These are phyloP conservation scores for Cetonia aurata DNA, from an alignment of 2,888 invertebrate species.

Conservation along the genomic window DNA sequence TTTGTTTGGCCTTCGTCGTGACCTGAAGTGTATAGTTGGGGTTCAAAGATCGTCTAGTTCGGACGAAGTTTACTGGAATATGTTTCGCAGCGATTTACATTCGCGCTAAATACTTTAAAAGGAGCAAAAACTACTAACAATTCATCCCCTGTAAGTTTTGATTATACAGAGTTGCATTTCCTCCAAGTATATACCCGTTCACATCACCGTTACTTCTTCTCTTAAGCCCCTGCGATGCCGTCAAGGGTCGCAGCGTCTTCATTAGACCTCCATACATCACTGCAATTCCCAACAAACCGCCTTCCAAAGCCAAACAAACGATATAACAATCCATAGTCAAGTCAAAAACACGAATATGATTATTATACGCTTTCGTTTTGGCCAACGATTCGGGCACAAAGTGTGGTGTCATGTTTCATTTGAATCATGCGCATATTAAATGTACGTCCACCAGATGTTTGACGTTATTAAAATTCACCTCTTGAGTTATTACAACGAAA, in stretches of 20 bases:
- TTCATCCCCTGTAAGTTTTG: not conserved
- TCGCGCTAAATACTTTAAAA: not conserved
- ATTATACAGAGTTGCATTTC: not conserved
- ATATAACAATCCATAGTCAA: conserved; percentile 10
- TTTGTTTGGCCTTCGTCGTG: conserved; percentile 1
- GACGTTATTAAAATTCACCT: conserved; percentile 36
- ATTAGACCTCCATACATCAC: conserved; percentile 52
- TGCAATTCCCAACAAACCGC: conserved; percentile 46
- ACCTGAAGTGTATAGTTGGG: not conserved
- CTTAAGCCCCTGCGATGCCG: conserved; percentile 15
- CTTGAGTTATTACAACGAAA: conserved; percentile 22
- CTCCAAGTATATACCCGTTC: not conserved
- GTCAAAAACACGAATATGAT: not conserved
- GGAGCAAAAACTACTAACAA: not conserved
- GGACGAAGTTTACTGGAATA: too few species aligned
- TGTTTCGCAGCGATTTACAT: too few species aligned
- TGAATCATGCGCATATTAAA: not conserved
- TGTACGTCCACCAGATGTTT: conserved; percentile 25
- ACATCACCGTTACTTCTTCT: not conserved
- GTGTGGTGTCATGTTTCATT: conserved; percentile 5
- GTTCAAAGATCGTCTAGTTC: conserved; percentile 2
- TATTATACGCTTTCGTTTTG: conserved; percentile 9
- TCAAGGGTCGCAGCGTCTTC: conserved; percentile 41
- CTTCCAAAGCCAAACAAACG: not conserved
- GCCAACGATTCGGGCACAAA: not conserved